Conservation (phyloP, 2,888 invertebrate species). For the Cataglyphis albicans region DNA sequence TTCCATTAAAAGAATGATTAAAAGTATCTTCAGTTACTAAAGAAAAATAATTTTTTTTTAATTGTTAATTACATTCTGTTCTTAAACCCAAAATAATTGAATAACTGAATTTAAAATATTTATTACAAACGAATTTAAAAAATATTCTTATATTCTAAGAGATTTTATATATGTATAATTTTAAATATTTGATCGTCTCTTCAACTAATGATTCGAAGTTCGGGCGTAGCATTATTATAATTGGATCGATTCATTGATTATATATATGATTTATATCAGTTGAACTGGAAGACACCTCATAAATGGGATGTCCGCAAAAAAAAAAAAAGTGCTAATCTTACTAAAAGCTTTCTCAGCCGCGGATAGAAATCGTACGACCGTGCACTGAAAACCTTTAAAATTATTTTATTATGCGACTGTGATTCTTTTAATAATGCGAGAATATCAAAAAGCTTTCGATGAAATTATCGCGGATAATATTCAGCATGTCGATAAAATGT, state of each 20-base stretch:
- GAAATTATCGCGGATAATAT: constrained; percentile 1
- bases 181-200: background rate
- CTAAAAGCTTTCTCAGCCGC: constrained; percentile 62
- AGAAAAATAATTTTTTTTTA: background rate
- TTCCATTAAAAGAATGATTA: background rate
- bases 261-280: background rate
- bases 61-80: background rate
- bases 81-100: background rate
- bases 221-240: background rate
- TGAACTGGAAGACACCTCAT: background rate
- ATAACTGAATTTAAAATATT: background rate
- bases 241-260: constrained; percentile 19
- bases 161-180: background rate
- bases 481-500: background rate
- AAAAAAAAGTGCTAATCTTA: constrained; percentile 60
- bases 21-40: background rate
- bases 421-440: background rate
- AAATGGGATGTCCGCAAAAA: constrained; percentile 46
- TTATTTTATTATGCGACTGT: constrained; percentile 32
- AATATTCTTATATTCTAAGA: no score
- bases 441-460: background rate
- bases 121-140: background rate
- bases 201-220: background rate
- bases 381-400: constrained; percentile 23
- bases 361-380: constrained; percentile 47